Base-by-base conservation (phyloP, 2,113 vertebrate species). In the Sorex fumeus region DNA sequence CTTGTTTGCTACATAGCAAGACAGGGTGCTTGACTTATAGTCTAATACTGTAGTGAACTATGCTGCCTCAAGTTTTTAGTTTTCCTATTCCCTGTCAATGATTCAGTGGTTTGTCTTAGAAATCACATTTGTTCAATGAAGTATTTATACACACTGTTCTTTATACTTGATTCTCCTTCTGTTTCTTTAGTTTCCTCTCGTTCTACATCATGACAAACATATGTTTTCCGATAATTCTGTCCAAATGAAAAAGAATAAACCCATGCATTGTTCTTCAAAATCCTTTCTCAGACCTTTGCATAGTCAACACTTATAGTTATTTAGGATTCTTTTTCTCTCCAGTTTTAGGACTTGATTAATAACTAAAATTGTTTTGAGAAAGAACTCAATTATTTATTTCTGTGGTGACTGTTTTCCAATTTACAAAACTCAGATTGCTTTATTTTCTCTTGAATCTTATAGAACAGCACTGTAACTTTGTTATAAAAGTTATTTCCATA, bases 391-490 rank as follows among this genome's bases (percentile, higher is more conserved):
- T 40, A 8, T 69, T 62, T 34, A 7, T 53, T 81, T 88, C n/a
- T 43, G 2, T 84, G 23, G 18, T 74, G 64, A 88, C 21, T 2
- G 32, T 36, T 87, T 84, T 91, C 36, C 36, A 75, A 3, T 66
- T 64, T 89, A 27, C 28, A n/a, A 21, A 91, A 43, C 2, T 8
- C 67, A 19, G 6, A 0, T 40, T 88, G 27, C 23, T 91, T 53
- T 86, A 6, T 76, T 45, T 27, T 92, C n/a, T 91, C 34, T 86
- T 62, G 40, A 16, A 60, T 40, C 23, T 90, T 45, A 30, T 25
- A 53, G 12, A 23, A 62, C 3, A 71, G 30, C 2, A 40, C 13
- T 76, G 13, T 78, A 3, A 82, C 83, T 72, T 47, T 36, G 3
- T 53, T 88, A 2, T 62, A 67, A 28, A 88, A 92, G 81, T 77